Percentiles rank a stretch among this genome's conserved stretches.
phyloP scores from a whole-genome alignment of 2,113 vertebrate species.

The Tiliqua scincoides region DNA sequence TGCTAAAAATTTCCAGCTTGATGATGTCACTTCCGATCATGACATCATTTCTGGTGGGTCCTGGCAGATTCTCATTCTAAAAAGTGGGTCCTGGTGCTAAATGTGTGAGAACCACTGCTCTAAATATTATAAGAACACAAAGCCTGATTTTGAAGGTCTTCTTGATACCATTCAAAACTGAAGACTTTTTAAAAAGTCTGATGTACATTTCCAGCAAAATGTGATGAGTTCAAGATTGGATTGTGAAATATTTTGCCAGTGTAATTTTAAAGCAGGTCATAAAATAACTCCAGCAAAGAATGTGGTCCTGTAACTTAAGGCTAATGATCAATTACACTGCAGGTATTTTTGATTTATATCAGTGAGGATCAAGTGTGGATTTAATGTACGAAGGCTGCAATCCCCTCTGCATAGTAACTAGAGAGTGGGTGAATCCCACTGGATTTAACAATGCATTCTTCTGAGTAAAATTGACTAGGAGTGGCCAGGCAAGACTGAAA shows the following conservation, averaged over 20 bases:
- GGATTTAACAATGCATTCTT: background rate
- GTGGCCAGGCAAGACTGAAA: background rate
- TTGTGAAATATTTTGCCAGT: slow-evolving; percentile 6
- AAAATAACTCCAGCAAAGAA: slow-evolving; percentile 16
- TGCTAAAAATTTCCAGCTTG: too few relatives aligned
- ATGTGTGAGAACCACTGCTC: too few relatives aligned
- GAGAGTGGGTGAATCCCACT: background rate
- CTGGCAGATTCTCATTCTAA: too few relatives aligned
- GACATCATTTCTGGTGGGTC: too few relatives aligned
- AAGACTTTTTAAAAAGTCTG: background rate
- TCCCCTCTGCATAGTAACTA: background rate
- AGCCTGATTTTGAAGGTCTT: background rate
- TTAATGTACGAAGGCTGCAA: background rate
- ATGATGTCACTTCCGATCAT: too few relatives aligned
- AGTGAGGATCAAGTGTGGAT: background rate
- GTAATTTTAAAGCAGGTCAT: slow-evolving; percentile 12
- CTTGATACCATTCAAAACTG: background rate
- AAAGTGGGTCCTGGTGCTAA: too few relatives aligned
- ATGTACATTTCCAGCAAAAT: background rate
- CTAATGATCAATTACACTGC: slow-evolving; percentile 8
- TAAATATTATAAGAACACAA: too few relatives aligned
- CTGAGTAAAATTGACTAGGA: background rate
- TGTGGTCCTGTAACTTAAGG: background rate
- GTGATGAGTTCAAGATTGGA: slow-evolving; percentile 7
- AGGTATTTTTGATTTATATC: slow-evolving; percentile 13